These are phyloP conservation scores for Hemaris fuciformis DNA, from an alignment of 2,888 invertebrate species.

Conservation along the genomic window DNA sequence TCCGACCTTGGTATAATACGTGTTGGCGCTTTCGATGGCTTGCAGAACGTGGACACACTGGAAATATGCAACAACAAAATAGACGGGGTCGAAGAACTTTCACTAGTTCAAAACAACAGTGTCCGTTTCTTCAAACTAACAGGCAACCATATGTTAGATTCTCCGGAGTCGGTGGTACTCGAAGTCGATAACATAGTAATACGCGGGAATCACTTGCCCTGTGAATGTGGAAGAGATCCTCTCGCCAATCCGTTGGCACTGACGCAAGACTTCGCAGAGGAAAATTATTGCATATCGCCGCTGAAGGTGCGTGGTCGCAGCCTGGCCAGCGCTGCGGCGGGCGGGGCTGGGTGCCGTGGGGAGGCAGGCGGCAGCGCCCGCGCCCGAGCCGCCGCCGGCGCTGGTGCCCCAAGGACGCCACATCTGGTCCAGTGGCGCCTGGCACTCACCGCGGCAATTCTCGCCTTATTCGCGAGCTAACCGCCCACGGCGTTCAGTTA, in stretches of 20 bases:
- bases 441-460: constrained; percentile 50
- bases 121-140: constrained; percentile 87
- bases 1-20: constrained; percentile 90
- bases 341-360: constrained; percentile 64
- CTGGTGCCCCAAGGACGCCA: constrained; percentile 38
- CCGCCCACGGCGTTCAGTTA: constrained; percentile 71
- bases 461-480: constrained; percentile 67
- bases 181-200: constrained; percentile 87
- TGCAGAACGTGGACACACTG: constrained; percentile 86
- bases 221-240: constrained; percentile 92
- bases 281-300: constrained; percentile 93
- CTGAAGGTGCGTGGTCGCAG: constrained; percentile 90
- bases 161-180: constrained; percentile 87
- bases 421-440: constrained; percentile 44
- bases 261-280: constrained; percentile 84
- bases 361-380: constrained; percentile 66
- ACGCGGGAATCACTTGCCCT: constrained; percentile 91
- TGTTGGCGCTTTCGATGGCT: constrained; percentile 88
- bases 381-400: constrained; percentile 53
- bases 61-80: constrained; percentile 93
- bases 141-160: constrained; percentile 91
- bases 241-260: constrained; percentile 88
- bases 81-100: constrained; percentile 89
- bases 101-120: constrained; percentile 86
- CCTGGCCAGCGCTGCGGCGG: constrained; percentile 80